A percentile compares a stretch with the other conserved stretches of the same genome.
Evolutionary conservation across 2,113 vertebrate genomes (phyloP).

Genomic region (Ellobius talpinus): DNA sequence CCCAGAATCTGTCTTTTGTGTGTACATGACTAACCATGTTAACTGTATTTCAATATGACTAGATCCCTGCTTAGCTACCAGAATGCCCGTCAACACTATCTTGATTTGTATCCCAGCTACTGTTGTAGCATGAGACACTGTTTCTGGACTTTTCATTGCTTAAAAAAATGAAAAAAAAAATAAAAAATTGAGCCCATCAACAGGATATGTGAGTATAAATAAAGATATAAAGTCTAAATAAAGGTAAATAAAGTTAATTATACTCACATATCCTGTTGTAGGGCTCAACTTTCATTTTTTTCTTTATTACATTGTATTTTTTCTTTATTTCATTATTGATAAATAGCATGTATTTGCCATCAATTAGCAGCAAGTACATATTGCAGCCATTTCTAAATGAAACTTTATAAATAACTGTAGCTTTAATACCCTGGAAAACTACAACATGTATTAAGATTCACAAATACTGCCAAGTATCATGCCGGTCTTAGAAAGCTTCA

Average conservation of each 20-base stretch:
- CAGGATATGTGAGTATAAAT: constrained; percentile 30
- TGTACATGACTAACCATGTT: neutral
- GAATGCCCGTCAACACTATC: neutral
- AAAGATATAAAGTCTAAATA: neutral
- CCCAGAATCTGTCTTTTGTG: neutral
- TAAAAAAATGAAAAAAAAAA: too few relatives aligned
- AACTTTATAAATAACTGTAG: constrained; percentile 57
- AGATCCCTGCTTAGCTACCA: neutral
- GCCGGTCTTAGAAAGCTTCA: neutral
- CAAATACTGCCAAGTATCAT: neutral
- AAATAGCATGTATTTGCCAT: constrained; percentile 52
- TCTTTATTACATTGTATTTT: too few relatives aligned
- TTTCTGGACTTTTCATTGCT: neutral
- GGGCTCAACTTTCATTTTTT: too few relatives aligned
- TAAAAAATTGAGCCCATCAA: neutral
- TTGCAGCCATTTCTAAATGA: constrained; percentile 60
- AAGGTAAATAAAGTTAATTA: too few relatives aligned
- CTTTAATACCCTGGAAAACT: constrained; percentile 65
- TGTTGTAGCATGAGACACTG: neutral
- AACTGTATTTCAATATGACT: neutral
- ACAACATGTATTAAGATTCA: constrained; percentile 34
- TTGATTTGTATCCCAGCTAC: neutral
- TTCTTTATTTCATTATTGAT: constrained; percentile 37
- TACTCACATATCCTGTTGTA: too few relatives aligned
- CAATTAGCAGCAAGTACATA: constrained; percentile 58